phyloP scores from a whole-genome alignment of 92 coral and sea anemone genomes.

The Zoanthus gigantus region DNA sequence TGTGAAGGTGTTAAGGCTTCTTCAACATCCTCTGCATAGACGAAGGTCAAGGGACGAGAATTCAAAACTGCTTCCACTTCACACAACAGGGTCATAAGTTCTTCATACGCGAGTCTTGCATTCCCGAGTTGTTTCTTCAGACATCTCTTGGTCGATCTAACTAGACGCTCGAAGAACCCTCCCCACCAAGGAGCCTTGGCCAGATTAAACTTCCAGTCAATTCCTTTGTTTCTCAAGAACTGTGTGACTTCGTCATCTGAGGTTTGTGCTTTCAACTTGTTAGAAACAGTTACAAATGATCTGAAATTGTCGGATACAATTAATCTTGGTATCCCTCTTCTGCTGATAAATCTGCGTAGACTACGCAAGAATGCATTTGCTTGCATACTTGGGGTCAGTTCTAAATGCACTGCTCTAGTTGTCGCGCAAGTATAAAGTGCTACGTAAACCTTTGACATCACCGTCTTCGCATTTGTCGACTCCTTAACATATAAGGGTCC shows the following conservation, averaged over 20 bases:
- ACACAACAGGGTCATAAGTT: background rate
- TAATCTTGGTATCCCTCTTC: conserved; percentile 38
- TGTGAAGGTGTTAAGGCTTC: background rate
- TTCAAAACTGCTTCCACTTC: background rate
- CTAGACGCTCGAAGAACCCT: background rate
- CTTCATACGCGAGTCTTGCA: conserved; percentile 3
- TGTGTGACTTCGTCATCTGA: background rate
- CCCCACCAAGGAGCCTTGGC: conserved; percentile 4
- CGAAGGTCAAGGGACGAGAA: background rate
- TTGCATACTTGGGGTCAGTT: conserved; percentile 40
- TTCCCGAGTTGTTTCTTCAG: background rate
- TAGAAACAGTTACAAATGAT: background rate
- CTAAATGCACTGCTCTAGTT: conserved; percentile 37
- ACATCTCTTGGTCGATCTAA: background rate
- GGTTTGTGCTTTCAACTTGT: background rate
- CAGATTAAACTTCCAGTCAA: background rate
- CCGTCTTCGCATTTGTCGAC: conserved; percentile 35
- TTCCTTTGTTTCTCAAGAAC: background rate
- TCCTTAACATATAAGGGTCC: conserved; percentile 58
- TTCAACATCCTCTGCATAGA: background rate
- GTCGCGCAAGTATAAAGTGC: conserved; percentile 58
- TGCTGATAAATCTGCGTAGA: conserved; percentile 51
- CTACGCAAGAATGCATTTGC: conserved; percentile 48
- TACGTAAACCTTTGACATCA: conserved; percentile 45
- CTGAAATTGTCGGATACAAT: background rate